These are phyloP conservation scores for Seira ritae DNA, from an alignment of 2,888 invertebrate genomes.

Conservation along the genomic window DNA sequence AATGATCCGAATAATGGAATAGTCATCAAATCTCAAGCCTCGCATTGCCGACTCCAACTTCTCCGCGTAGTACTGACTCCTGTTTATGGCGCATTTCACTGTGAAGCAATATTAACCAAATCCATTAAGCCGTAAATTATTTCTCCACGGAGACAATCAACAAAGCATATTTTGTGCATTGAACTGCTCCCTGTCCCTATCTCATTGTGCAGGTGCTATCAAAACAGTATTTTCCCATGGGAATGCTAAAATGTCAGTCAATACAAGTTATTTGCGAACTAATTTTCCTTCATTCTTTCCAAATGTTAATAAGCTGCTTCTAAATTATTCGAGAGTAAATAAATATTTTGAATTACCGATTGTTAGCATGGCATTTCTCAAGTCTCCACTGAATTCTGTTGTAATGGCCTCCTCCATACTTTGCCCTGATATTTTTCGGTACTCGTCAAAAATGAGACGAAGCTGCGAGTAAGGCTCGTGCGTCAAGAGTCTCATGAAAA, in stretches of 20 bases:
- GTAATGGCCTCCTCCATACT: constrained; percentile 85
- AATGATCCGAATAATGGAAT: constrained; percentile 63
- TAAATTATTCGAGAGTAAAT: too few relatives aligned
- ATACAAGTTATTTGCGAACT: too few relatives aligned
- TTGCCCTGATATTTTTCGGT: constrained; percentile 83
- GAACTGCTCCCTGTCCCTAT: too few relatives aligned
- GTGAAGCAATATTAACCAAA: too few relatives aligned
- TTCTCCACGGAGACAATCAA: too few relatives aligned
- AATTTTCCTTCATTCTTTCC: too few relatives aligned
- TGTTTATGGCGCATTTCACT: constrained; percentile 84
- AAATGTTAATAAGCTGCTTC: too few relatives aligned
- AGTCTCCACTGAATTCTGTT: constrained; percentile 79
- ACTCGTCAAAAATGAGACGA: constrained; percentile 83
- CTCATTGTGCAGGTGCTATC: too few relatives aligned
- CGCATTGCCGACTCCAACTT: constrained; percentile 81
- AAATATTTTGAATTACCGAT: constrained; percentile 77
- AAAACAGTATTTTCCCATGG: too few relatives aligned
- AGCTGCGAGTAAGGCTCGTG: constrained; percentile 86
- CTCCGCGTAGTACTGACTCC: constrained; percentile 83
- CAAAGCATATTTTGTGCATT: too few relatives aligned
- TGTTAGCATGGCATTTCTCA: constrained; percentile 82
- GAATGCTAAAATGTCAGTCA: too few relatives aligned
- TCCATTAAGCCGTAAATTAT: too few relatives aligned
- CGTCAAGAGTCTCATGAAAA: constrained; percentile 84
- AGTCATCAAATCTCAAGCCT: constrained; percentile 62